Conservation (phyloP, 2,888 invertebrate genomes). For the Aporophyla lueneburgensis region DNA sequence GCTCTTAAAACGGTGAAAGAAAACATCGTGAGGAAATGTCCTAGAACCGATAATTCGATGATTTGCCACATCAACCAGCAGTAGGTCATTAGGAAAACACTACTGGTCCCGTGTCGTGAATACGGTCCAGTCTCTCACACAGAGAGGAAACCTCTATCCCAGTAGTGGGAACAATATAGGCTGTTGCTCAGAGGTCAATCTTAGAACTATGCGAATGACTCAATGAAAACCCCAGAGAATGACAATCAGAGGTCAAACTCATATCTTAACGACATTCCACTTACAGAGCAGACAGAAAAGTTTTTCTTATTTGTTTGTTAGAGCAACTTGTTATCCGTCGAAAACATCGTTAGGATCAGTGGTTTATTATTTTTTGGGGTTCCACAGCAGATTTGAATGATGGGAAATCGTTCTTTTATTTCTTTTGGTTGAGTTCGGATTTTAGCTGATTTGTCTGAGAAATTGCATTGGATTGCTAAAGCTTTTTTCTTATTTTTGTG, state of each 20-base stretch:
- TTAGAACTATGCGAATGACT: neutral
- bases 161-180: too few species aligned
- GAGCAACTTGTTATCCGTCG: slow-evolving; percentile 23
- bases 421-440: neutral
- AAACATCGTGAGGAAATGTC: too few species aligned
- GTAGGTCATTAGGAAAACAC: too few species aligned
- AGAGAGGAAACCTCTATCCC: too few species aligned
- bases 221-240: neutral
- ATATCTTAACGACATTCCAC: slow-evolving; percentile 27
- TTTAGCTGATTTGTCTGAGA: neutral
- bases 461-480: neutral
- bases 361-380: slow-evolving; percentile 44
- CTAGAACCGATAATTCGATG: too few species aligned
- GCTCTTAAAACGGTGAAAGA: too few species aligned
- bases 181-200: neutral
- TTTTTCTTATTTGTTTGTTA: slow-evolving; percentile 42
- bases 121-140: too few species aligned
- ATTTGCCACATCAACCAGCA: too few species aligned
- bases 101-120: too few species aligned
- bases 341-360: slow-evolving; percentile 53
- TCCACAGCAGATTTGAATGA: neutral
- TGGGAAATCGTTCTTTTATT: neutral
- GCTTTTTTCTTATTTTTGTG: neutral
- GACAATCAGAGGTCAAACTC: neutral
- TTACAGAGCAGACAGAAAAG: slow-evolving; percentile 39